A percentile compares a stretch with the other conserved stretches of the same genome.
Evolutionary conservation across 2,113 vertebrate species (phyloP).

Genomic region (Martes martes): DNA sequence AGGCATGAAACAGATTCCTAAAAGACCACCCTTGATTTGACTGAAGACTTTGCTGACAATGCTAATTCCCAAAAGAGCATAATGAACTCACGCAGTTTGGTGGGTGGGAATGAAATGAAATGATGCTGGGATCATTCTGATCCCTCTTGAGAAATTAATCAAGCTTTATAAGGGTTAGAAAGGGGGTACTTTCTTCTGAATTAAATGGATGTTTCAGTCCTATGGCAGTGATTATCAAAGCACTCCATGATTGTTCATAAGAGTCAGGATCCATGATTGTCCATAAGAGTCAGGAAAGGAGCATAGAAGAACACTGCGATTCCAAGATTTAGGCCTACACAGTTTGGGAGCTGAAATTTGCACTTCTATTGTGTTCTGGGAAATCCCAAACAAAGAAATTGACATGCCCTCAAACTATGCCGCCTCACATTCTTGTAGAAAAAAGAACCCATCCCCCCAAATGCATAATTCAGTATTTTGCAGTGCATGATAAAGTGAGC

Average conservation of each 20-base stretch:
- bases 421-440: neutral
- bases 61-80: neutral
- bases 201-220: neutral
- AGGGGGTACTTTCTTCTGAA: neutral
- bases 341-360: neutral
- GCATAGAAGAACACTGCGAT: neutral
- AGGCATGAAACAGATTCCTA: neutral
- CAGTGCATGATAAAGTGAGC: neutral
- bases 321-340: neutral
- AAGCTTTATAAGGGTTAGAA: neutral
- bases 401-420: neutral
- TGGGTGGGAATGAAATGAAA: neutral
- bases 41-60: neutral
- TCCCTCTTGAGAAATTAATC: neutral
- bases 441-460: neutral
- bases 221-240: neutral
- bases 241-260: neutral
- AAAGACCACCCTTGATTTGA: neutral
- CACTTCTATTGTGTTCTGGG: neutral
- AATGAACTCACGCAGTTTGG: neutral
- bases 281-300: neutral
- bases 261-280: neutral
- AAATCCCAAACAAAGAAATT: neutral
- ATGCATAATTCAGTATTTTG: neutral
- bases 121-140: neutral